These are phyloP conservation scores for Tromatobia lineatoria DNA, from an alignment of 2,888 invertebrate species.

Conservation along the genomic window DNA sequence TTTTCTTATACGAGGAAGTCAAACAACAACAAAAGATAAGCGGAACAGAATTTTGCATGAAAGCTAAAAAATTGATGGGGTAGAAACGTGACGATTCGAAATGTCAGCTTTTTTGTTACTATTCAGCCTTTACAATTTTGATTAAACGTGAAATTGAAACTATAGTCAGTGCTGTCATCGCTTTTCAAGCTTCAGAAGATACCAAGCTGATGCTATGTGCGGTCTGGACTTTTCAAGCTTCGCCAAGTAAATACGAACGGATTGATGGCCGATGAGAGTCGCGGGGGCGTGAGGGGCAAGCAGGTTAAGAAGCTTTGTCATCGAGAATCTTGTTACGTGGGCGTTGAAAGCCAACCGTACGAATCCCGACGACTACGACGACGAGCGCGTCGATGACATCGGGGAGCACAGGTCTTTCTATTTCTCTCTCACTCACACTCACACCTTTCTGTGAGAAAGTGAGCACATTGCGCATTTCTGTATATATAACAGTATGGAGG, in stretches of 20 bases:
- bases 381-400: conserved; percentile 61
- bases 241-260: conserved; percentile 30
- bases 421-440: neutral
- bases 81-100: too few relatives aligned
- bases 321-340: conserved; percentile 82
- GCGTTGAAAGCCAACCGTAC: conserved; percentile 82
- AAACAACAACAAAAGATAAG: too few relatives aligned
- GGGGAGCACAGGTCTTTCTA: conserved; percentile 13
- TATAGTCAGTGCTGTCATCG: neutral
- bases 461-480: conserved; percentile 40
- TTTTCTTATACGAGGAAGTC: too few relatives aligned
- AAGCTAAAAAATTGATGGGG: too few relatives aligned
- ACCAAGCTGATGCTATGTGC: neutral
- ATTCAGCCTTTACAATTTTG: neutral
- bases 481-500: conserved; percentile 35
- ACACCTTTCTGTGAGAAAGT: conserved; percentile 49
- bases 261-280: conserved; percentile 51
- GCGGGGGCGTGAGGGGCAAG: conserved; percentile 64
- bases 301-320: conserved; percentile 82
- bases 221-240: conserved; percentile 24
- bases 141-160: neutral
- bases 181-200: conserved; percentile 30
- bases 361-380: conserved; percentile 80
- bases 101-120: neutral
- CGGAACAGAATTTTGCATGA: too few relatives aligned